phyloP scores from a whole-genome alignment of 2,797 vertebrate species.

The Pipistrellus pygmaeus region DNA sequence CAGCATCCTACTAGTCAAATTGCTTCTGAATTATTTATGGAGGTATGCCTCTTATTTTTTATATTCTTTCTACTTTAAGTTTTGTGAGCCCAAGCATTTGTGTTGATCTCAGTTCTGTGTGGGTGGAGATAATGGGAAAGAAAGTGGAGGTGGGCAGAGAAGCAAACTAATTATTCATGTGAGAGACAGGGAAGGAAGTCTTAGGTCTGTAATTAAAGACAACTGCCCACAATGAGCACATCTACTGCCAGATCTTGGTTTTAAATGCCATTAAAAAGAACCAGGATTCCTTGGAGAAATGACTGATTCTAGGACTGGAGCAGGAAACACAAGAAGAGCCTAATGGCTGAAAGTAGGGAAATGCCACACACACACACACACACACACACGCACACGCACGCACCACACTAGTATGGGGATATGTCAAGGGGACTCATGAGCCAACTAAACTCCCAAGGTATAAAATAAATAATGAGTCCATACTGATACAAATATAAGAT shows the following conservation, averaged over 20 bases:
- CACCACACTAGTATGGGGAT: neutral
- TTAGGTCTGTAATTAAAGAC: conserved; percentile 66
- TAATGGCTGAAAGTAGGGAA: neutral
- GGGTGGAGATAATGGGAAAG: conserved; percentile 42
- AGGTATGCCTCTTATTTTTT: neutral
- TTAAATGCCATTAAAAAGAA: conserved; percentile 44
- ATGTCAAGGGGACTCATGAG: neutral
- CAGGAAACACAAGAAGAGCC: neutral
- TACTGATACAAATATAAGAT: neutral
- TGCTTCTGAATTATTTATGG: neutral
- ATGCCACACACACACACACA: neutral
- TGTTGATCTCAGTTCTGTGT: conserved; percentile 57
- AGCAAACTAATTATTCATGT: conserved; percentile 63
- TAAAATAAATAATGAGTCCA: neutral
- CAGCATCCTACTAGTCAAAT: neutral
- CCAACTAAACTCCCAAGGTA: neutral
- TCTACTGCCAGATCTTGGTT: neutral
- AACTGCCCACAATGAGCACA: conserved; percentile 55
- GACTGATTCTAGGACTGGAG: neutral
- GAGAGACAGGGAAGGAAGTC: conserved; percentile 55
- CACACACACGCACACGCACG: neutral
- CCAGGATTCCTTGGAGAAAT: neutral
- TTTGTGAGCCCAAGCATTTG: neutral
- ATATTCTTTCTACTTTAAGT: conserved; percentile 20
- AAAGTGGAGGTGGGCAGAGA: conserved; percentile 38